A percentile compares a stretch with the other conserved stretches of the same genome.
Evolutionary conservation across 2,797 vertebrate genomes (phyloP).

Genomic region (Gymnodraco acuticeps): DNA sequence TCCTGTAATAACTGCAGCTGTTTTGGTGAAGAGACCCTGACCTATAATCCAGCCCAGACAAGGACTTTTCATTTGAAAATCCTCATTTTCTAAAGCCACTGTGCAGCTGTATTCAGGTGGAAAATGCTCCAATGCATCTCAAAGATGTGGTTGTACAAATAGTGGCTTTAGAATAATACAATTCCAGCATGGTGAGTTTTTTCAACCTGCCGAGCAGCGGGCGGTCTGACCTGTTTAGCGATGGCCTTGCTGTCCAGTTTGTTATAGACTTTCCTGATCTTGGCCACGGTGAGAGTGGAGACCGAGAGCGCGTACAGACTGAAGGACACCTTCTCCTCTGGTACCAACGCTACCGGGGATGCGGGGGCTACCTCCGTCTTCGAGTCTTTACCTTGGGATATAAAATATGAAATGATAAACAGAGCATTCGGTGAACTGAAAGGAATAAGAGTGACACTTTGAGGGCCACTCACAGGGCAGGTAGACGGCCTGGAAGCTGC

Average conservation of each 20-base stretch:
- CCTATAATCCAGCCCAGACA: too few species aligned
- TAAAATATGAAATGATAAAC: not conserved
- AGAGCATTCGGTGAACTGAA: not conserved
- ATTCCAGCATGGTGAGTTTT: rapidly evolving
- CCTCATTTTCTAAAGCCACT: not conserved
- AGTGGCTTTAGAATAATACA: not conserved
- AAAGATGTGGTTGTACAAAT: not conserved
- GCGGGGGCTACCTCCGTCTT: conserved; percentile 89
- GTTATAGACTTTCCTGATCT: conserved; percentile 97
- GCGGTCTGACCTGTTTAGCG: conserved; percentile 90
- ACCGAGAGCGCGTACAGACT: conserved; percentile 94
- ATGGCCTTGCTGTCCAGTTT: conserved; percentile 99
- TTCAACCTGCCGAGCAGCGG: rapidly evolving
- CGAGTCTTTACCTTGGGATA: conserved; percentile 91
- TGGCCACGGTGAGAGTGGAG: conserved; percentile 94
- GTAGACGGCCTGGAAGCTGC: conserved; percentile 96
- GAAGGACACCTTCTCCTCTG: conserved; percentile 98
- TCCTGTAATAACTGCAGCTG: too few species aligned
- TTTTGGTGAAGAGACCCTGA: too few species aligned
- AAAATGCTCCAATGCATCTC: not conserved
- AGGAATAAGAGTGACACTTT: not conserved
- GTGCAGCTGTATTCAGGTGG: too few species aligned
- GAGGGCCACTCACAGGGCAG: conserved; percentile 84
- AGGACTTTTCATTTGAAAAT: too few species aligned
- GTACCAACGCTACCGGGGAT: conserved; percentile 89